phyloP scores from a whole-genome alignment of 92 coral and sea anemone species.

The Phenganax marumi region DNA sequence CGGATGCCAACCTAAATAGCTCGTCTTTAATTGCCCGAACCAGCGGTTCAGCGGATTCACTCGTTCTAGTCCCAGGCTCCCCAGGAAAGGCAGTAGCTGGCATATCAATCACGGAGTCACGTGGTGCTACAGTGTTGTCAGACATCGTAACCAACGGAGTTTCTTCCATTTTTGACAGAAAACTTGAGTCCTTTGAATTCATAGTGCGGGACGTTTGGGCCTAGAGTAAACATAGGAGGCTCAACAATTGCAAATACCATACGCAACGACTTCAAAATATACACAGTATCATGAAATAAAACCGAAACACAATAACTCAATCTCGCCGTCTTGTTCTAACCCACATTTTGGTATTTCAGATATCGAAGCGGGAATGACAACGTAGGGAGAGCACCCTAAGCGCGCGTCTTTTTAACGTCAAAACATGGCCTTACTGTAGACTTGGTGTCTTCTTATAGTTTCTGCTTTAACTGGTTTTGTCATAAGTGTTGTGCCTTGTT shows the following conservation, averaged over 20 bases:
- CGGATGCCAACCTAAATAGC: slow-evolving; percentile 73
- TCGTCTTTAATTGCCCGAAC: slow-evolving; percentile 89
- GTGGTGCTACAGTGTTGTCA: slow-evolving; percentile 55
- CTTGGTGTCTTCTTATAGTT: too few species aligned
- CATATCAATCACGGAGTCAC: slow-evolving; percentile 80
- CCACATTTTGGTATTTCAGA: too few species aligned
- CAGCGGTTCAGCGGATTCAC: slow-evolving; percentile 86
- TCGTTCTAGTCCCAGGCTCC: slow-evolving; percentile 66
- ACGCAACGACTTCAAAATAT: neutral
- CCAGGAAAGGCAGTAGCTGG: slow-evolving; percentile 51
- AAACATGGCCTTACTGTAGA: too few species aligned
- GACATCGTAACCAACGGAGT: slow-evolving; percentile 31
- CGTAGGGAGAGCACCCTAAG: too few species aligned
- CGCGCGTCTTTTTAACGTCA: too few species aligned
- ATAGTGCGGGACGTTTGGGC: slow-evolving; percentile 71
- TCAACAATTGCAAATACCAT: neutral
- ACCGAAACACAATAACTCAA: too few species aligned
- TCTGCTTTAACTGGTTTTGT: neutral
- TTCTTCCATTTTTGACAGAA: slow-evolving; percentile 62
- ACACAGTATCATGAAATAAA: neutral
- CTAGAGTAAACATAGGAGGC: slow-evolving; percentile 50
- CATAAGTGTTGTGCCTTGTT: neutral
- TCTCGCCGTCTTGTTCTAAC: too few species aligned
- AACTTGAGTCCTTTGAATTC: slow-evolving; percentile 68
- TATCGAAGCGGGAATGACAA: too few species aligned